These are phyloP conservation scores for Operophtera brumata DNA, from an alignment of 2,888 invertebrate genomes.

Conservation along the genomic window DNA sequence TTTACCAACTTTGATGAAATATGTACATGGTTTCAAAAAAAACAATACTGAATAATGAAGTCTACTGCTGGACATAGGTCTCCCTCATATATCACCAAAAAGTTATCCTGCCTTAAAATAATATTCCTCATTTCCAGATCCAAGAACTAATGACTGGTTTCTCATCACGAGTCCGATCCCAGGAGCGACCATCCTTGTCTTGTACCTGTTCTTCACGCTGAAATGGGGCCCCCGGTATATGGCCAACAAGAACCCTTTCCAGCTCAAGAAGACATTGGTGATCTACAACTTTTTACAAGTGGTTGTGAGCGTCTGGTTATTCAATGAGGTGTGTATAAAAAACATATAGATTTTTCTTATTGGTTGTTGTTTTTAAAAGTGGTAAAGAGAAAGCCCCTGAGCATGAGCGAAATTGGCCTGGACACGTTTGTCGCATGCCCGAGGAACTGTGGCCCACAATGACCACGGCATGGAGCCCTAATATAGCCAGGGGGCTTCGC, in stretches of 20 bases:
- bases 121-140: constrained; percentile 75
- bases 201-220: constrained; percentile 86
- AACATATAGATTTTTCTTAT: neutral
- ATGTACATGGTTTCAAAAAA: too few species aligned
- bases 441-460: too few species aligned
- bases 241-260: constrained; percentile 91
- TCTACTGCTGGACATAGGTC: too few species aligned
- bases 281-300: constrained; percentile 95
- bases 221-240: constrained; percentile 93
- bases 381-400: too few species aligned
- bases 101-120: neutral
- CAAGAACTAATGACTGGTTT: constrained; percentile 87
- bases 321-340: constrained; percentile 83
- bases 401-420: too few species aligned
- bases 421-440: too few species aligned
- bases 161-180: constrained; percentile 87
- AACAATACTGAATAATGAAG: too few species aligned
- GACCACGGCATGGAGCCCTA: too few species aligned
- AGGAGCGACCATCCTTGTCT: constrained; percentile 82
- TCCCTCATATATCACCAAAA: neutral
- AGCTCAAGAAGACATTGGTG: constrained; percentile 88
- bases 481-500: too few species aligned
- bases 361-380: too few species aligned
- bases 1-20: too few species aligned
- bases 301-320: constrained; percentile 88